These are phyloP conservation scores for Schizopygopsis malacanthus DNA, from an alignment of 2,797 vertebrate genomes.

Conservation along the genomic window DNA sequence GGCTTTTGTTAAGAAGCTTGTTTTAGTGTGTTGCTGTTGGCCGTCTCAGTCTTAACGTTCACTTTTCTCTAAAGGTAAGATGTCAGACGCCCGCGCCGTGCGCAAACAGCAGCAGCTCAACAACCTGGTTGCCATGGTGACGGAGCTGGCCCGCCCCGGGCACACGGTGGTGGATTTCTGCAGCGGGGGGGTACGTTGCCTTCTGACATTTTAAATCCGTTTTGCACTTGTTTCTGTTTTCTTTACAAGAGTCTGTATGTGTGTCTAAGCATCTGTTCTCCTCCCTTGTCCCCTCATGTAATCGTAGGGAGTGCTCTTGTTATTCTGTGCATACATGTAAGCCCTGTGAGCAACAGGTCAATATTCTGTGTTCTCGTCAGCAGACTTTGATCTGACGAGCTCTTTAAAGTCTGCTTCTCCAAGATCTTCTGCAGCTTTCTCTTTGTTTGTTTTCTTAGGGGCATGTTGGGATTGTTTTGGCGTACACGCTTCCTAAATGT, in stretches of 20 bases:
- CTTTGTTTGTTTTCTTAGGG: slow-evolving; percentile 80
- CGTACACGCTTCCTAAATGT: slow-evolving; percentile 86
- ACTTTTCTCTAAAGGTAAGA: slow-evolving; percentile 83
- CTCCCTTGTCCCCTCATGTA: background rate
- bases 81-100: slow-evolving; percentile 88
- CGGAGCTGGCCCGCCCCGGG: slow-evolving; percentile 82
- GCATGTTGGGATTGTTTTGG: slow-evolving; percentile 94
- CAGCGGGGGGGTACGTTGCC: slow-evolving; percentile 89
- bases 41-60: background rate
- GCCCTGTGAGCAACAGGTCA: slow-evolving; percentile 51
- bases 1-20: background rate
- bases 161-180: slow-evolving; percentile 94
- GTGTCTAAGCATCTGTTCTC: slow-evolving; percentile 13
- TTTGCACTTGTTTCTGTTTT: slow-evolving; percentile 11
- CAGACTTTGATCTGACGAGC: slow-evolving; percentile 51
- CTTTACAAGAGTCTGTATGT: background rate
- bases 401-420: slow-evolving; percentile 28
- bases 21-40: background rate
- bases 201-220: background rate
- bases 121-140: slow-evolving; percentile 90
- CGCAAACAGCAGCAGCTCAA: slow-evolving; percentile 96
- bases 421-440: slow-evolving; percentile 48
- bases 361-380: slow-evolving; percentile 56
- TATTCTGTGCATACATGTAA: slow-evolving; percentile 40
- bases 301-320: slow-evolving; percentile 31